Percentiles rank a stretch among this genome's conserved stretches.
phyloP scores from a whole-genome alignment of 1,140 invertebrate genomes.

The Pseudomyrmex flavicornis region DNA sequence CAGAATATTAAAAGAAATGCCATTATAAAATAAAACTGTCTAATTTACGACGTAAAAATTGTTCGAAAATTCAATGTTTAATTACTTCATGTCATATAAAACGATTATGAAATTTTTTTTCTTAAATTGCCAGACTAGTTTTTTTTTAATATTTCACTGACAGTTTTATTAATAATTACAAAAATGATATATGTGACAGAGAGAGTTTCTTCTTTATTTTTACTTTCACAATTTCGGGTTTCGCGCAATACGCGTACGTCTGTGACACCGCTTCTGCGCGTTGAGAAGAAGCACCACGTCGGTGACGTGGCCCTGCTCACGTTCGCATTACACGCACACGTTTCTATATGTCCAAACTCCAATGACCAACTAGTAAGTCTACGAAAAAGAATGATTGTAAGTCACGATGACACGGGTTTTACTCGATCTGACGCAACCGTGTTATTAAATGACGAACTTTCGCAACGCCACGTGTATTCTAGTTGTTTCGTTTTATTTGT shows the following conservation, averaged over 20 bases:
- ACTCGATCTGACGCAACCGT: conserved; percentile 6
- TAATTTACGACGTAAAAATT: too few species aligned
- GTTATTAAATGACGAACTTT: conserved; percentile 3
- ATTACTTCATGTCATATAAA: too few species aligned
- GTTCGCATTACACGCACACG: conserved; percentile 28
- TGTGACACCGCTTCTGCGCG: conserved; percentile 65
- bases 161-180: too few species aligned
- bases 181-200: too few species aligned
- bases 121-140: too few species aligned
- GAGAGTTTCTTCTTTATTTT: too few species aligned
- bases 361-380: conserved; percentile 14
- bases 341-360: neutral
- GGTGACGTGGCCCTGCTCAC: conserved; percentile 73
- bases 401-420: neutral
- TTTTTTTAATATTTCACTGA: too few species aligned
- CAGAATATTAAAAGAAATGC: too few species aligned
- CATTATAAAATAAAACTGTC: too few species aligned
- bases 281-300: neutral
- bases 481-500: neutral
- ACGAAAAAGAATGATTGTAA: conserved; percentile 32
- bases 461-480: neutral
- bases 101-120: too few species aligned
- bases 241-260: conserved; percentile 17
- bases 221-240: neutral
- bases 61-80: too few species aligned